These are phyloP conservation scores for Psilopogon haemacephalus DNA, from an alignment of 2,113 vertebrate species.

Conservation along the genomic window DNA sequence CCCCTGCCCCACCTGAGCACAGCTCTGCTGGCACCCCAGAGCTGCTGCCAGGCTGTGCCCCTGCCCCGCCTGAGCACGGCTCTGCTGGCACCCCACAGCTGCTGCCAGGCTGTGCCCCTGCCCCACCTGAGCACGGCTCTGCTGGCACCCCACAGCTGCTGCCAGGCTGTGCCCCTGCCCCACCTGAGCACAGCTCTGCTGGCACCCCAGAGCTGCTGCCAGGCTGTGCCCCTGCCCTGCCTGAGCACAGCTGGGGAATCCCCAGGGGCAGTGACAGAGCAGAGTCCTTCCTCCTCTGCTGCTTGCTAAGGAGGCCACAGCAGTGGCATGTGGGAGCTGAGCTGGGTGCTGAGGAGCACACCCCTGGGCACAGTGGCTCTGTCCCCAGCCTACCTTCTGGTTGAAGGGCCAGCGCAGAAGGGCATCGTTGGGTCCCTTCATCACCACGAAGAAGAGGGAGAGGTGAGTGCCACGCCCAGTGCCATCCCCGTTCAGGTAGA, in stretches of 20 bases:
- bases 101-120: too few species aligned
- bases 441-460: conserved; percentile 94
- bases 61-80: rapidly evolving
- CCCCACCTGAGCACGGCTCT: too few species aligned
- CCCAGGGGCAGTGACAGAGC: background rate
- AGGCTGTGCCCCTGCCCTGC: background rate
- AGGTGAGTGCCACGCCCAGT: conserved; percentile 89
- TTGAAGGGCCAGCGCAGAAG: conserved; percentile 95
- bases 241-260: background rate
- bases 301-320: background rate
- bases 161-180: too few species aligned
- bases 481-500: conserved; percentile 92
- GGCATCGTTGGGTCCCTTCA: conserved; percentile 87
- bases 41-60: too few species aligned
- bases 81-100: too few species aligned
- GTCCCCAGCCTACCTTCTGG: conserved; percentile 84
- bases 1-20: too few species aligned
- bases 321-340: rapidly evolving
- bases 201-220: background rate
- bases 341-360: rapidly evolving
- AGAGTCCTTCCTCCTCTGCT: background rate
- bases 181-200: background rate
- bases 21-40: too few species aligned
- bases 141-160: too few species aligned
- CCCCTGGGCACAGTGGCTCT: background rate